Evolutionary conservation across 2,113 vertebrate species (phyloP), one percentile per base, ranked within the genome.

Genomic region (Chionodraco myersi): DNA sequence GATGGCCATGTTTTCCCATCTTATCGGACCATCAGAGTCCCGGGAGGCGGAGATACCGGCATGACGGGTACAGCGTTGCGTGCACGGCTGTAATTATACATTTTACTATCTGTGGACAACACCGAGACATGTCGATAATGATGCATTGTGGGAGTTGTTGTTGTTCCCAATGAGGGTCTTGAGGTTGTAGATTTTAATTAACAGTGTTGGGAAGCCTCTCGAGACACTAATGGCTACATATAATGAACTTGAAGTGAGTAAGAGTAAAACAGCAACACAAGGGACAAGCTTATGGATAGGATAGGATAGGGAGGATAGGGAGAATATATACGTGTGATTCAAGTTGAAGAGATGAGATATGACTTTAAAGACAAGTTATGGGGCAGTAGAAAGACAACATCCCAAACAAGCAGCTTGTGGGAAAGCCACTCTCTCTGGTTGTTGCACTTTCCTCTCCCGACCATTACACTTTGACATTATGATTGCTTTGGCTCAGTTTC

Each of bases 21-120:
- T 61, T 72, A 83, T 71, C 48, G 79, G 66, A 80, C 70, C 63
- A 69, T 86, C 80, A 69, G 66, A 48, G 41, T 62, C 60, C 67
- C 69, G 5, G 44, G 36, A 60, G 54, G 26, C 54, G 64, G 14
- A 71, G 76, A 56, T 71, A 15, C 56, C 85, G 73, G 79, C 47
- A 61, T 36, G 48, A 80, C 60, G 15, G 15, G 14, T 26, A n/a
- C 62, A 36, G 44, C 53, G 16, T 68, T 92, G 86, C 71, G 57
- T 93, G 92, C 84, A 16, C 49, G 67, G 23, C 65, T 8, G n/a
- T 79, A 73, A 91, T 93, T 89, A 90, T 45, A 71, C 53, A 61
- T 85, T 79, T 71, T 47, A 48, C 53, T 41, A 72, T 57, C 51
- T 64, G 26, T 16, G 13, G 45, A 54, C 26, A 30, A 30, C 26